phyloP scores from a whole-genome alignment of 2,113 vertebrate species.

The Struthidea cinerea region DNA sequence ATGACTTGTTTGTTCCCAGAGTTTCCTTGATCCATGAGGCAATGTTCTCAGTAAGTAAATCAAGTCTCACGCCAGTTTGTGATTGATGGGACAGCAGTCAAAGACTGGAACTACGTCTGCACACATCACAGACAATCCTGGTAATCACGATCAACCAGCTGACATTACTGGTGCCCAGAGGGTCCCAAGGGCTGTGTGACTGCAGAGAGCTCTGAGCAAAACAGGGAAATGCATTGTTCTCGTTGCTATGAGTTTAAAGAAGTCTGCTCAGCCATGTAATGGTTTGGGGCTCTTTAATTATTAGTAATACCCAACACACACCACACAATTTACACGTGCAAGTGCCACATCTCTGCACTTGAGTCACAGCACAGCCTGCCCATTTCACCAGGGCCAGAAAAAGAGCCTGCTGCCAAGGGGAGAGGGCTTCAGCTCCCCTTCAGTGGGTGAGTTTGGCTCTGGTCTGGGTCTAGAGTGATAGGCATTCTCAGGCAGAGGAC shows the following conservation, averaged over 20 bases:
- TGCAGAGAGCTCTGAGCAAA: neutral
- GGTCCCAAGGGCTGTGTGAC: slow-evolving; percentile 19
- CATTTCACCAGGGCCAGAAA: slow-evolving; percentile 85
- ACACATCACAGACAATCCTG: neutral
- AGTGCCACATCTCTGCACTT: neutral
- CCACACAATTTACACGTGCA: neutral
- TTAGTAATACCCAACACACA: neutral
- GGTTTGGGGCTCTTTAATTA: slow-evolving; percentile 62
- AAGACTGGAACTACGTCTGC: neutral
- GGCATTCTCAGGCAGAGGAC: slow-evolving; percentile 86
- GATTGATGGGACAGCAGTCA: neutral
- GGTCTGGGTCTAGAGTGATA: slow-evolving; percentile 88
- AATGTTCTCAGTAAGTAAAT: neutral
- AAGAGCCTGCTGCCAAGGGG: slow-evolving; percentile 84
- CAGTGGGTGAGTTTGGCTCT: slow-evolving; percentile 76
- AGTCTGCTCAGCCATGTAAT: slow-evolving; percentile 40
- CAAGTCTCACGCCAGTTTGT: neutral
- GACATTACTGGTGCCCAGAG: neutral
- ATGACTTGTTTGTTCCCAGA: neutral
- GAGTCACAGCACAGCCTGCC: neutral
- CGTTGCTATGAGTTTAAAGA: slow-evolving; percentile 33
- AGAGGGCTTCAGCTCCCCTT: slow-evolving; percentile 86
- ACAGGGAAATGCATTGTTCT: neutral
- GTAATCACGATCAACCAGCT: neutral
- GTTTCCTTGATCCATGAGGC: neutral